Evolutionary conservation across 2,797 vertebrate genomes (phyloP).

Genomic region (Chrysocyon brachyurus): DNA sequence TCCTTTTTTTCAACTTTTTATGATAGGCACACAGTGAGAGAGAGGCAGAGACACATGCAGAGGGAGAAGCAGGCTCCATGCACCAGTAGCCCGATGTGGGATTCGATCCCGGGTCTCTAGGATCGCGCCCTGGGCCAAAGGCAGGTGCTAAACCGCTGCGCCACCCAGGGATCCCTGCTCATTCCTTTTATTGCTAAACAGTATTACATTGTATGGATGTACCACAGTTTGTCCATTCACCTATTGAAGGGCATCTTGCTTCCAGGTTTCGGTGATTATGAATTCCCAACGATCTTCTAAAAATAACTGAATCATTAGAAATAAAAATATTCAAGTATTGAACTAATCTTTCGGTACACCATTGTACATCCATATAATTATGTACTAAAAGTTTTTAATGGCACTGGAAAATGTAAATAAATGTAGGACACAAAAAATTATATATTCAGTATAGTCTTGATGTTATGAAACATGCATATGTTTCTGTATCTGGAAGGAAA

Average conservation of each 20-base stretch:
- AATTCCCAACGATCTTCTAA: not conserved
- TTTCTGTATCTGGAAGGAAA: slow-evolving; percentile 34
- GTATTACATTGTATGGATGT: not conserved
- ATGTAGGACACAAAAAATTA: not conserved
- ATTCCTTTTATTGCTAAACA: not conserved
- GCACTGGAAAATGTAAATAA: slow-evolving; percentile 3
- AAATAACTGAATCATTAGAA: not conserved
- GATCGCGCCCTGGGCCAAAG: too few species aligned
- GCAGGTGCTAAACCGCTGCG: too few species aligned
- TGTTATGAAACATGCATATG: not conserved
- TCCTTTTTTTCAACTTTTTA: not conserved
- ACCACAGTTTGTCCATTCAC: not conserved
- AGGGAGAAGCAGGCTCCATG: too few species aligned
- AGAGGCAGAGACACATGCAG: too few species aligned
- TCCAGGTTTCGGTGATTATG: slow-evolving; percentile 24
- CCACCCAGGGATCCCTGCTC: not conserved
- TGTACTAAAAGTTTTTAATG: slow-evolving; percentile 34
- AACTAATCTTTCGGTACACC: not conserved
- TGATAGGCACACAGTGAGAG: too few species aligned
- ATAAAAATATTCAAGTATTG: not conserved
- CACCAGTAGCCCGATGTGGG: too few species aligned
- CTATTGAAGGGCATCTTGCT: not conserved
- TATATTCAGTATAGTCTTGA: not conserved
- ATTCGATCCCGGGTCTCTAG: too few species aligned
- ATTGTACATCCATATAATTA: not conserved